Percentiles rank a stretch among this genome's conserved stretches.
Evolutionary conservation across 2,888 invertebrate genomes (phyloP).

Genomic region (Temnothorax rugatulus): DNA sequence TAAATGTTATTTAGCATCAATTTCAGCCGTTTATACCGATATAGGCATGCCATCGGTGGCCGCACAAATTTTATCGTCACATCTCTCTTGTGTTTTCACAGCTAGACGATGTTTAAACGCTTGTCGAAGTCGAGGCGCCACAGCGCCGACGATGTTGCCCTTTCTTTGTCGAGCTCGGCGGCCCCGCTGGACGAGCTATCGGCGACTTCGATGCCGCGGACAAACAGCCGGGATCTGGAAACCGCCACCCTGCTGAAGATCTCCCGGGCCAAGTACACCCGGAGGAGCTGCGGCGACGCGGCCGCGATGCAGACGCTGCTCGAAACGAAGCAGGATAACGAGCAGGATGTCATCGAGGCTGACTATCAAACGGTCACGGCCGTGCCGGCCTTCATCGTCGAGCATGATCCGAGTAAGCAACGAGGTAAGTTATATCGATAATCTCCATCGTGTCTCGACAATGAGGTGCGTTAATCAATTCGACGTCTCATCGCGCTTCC

Average conservation of each 20-base stretch:
- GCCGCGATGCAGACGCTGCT: conserved; percentile 77
- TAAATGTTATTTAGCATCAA: background rate
- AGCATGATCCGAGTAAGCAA: conserved; percentile 89
- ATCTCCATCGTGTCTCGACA: background rate
- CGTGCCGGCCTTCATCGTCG: conserved; percentile 92
- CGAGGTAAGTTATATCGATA: conserved; percentile 86
- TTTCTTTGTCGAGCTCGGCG: conserved; percentile 75
- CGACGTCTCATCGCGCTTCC: background rate
- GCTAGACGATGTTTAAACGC: conserved; percentile 87
- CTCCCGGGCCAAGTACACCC: conserved; percentile 80
- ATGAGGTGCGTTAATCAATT: background rate
- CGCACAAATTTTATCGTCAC: background rate
- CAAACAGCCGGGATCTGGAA: conserved; percentile 62
- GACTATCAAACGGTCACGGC: conserved; percentile 93
- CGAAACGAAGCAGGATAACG: conserved; percentile 71
- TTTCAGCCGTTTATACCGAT: background rate
- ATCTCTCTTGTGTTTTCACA: conserved; percentile 40
- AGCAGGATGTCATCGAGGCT: conserved; percentile 79
- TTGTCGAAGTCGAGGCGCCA: conserved; percentile 90
- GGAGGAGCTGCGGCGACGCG: conserved; percentile 83
- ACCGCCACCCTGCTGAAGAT: conserved; percentile 71
- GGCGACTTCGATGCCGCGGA: conserved; percentile 72
- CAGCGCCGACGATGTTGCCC: conserved; percentile 88
- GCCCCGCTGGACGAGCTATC: conserved; percentile 77
- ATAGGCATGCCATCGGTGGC: background rate